Evolutionary conservation across 2,113 vertebrate genomes (phyloP).

Genomic region (Rhinopomastus cyanomelas): DNA sequence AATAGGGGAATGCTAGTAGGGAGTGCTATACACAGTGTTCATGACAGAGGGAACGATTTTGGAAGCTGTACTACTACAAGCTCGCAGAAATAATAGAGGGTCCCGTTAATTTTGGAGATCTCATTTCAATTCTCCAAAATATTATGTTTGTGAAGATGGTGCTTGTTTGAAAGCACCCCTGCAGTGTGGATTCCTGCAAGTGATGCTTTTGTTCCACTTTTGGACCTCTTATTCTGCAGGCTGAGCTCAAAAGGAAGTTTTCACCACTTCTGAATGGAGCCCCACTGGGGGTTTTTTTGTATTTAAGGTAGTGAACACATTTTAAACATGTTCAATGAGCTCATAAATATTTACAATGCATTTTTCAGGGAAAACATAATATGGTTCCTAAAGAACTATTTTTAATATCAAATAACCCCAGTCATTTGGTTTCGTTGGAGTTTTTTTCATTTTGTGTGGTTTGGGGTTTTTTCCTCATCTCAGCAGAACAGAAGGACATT

Average conservation of each 20-base stretch:
- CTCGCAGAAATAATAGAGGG: neutral
- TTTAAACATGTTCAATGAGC: neutral
- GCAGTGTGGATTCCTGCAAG: neutral
- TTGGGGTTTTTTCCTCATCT: neutral
- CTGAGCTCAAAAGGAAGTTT: neutral
- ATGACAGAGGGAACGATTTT: neutral
- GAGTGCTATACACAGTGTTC: neutral
- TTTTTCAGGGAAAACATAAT: neutral
- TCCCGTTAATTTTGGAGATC: neutral
- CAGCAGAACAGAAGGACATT: neutral
- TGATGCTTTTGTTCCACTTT: neutral
- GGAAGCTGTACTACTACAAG: neutral
- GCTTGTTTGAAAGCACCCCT: neutral
- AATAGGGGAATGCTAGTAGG: neutral
- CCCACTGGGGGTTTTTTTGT: neutral
- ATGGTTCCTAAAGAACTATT: neutral
- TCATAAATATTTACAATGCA: neutral
- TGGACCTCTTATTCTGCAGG: neutral
- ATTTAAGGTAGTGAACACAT: neutral
- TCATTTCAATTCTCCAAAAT: neutral
- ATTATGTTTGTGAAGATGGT: neutral
- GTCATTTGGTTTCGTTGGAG: neutral
- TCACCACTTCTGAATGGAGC: neutral
- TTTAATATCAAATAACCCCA: neutral
- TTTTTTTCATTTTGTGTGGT: neutral